Evolutionary conservation across 2,888 invertebrate genomes (phyloP), one percentile per base, ranked within the genome.

Genomic region (Thalpophila matura): DNA sequence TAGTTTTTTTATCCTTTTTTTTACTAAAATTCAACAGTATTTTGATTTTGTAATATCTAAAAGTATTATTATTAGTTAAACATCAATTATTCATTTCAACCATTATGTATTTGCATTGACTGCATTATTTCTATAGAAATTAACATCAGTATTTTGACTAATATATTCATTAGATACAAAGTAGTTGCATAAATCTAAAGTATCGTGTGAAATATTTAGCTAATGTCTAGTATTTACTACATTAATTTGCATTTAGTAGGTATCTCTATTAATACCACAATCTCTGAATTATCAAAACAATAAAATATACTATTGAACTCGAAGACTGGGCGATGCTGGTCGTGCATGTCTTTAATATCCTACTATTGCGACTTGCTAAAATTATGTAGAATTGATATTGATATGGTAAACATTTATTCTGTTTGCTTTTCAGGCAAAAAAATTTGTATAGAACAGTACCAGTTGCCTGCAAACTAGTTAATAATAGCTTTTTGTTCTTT

Each of bases 121-220:
- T 49, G 4, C 26, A 26, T 31, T 29, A 38, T 40, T 45, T 35
- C 26, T 9, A 22, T 12, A 22, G 10, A 18, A 58, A 26, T 67
- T 9, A 46, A n/a, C 20, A 20, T 26, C 22, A 29, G 10, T 22
- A 20, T 35, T 51, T 12, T 31, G 31, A 12, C n/a, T 18, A 49
- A 49, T 18, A 10, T 40, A 62, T 50, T 65, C 37, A 55, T 72
- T 43, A 24, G 9, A 33, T 5, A 31, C 16, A 24, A 56, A 55
- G 66, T 66, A 38, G 7, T 27, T 43, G 24, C 37, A 72, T 66
- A 27, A 35, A 20, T 49, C 31, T 18, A 1, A 33, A 24, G 38
- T 38, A 43, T 24, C 16, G 47, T 38, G 47, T 56, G 67, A 49
- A 56, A 73, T 43, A 38, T 18, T 55, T 14, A 43, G 9, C 18